These are phyloP conservation scores for Amblyopsis hoosieri DNA, from an alignment of 2,797 vertebrate genomes.

Conservation along the genomic window DNA sequence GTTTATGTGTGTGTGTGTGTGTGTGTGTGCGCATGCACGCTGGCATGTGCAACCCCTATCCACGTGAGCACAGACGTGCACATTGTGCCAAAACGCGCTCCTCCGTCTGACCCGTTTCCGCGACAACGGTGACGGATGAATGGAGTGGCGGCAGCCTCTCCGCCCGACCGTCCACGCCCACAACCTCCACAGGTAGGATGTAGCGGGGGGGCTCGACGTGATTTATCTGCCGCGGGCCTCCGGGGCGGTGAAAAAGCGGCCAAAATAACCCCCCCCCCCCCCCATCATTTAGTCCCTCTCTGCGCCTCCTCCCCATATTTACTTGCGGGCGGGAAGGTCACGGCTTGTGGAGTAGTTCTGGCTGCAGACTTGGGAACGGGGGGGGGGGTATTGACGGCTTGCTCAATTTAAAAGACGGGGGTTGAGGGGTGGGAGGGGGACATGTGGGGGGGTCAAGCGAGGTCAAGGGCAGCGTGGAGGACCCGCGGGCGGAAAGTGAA, in stretches of 20 bases:
- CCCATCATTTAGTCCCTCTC: slow-evolving; percentile 62
- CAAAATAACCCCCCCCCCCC: slow-evolving; percentile 53
- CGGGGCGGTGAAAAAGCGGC: slow-evolving; percentile 53
- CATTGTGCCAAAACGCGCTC: background rate
- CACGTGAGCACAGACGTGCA: slow-evolving; percentile 1
- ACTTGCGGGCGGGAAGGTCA: slow-evolving; percentile 49
- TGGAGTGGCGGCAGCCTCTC: slow-evolving; percentile 14
- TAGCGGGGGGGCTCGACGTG: slow-evolving; percentile 50
- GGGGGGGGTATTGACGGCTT: slow-evolving; percentile 18
- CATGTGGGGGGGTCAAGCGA: background rate
- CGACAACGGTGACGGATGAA: slow-evolving; percentile 34
- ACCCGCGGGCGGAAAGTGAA: slow-evolving; percentile 51
- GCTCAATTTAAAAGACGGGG: slow-evolving; percentile 43
- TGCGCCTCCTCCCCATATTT: slow-evolving; percentile 43
- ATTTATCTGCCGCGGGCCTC: slow-evolving; percentile 59
- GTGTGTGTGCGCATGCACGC: slow-evolving; percentile 23
- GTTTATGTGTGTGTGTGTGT: slow-evolving; percentile 24
- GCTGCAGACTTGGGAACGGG: slow-evolving; percentile 43
- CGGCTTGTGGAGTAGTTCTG: slow-evolving; percentile 58
- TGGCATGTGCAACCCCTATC: background rate
- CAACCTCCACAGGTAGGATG: slow-evolving; percentile 30
- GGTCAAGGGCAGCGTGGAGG: slow-evolving; percentile 19
- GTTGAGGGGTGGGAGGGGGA: slow-evolving; percentile 74
- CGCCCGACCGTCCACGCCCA: slow-evolving; percentile 20
- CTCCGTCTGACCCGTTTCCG: background rate